phyloP scores from a whole-genome alignment of 2,113 vertebrate species.

The Pangasianodon hypophthalmus region DNA sequence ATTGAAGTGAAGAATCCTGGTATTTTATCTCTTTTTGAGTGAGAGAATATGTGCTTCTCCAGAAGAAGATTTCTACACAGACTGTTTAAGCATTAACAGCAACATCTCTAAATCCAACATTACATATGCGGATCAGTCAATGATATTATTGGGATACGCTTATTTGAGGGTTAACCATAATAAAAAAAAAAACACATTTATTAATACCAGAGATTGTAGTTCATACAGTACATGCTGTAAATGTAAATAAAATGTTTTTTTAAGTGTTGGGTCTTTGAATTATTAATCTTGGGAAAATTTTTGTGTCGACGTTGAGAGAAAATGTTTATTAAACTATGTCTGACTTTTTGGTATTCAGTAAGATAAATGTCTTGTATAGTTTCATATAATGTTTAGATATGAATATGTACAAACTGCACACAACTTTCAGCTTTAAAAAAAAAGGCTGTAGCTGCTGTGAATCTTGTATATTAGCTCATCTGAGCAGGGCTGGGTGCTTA shows the following conservation, averaged over 20 bases:
- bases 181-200: slow-evolving; percentile 63
- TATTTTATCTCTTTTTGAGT: slow-evolving; percentile 37
- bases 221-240: slow-evolving; percentile 78
- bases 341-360: not conserved
- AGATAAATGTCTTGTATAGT: not conserved
- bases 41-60: slow-evolving; percentile 59
- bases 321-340: slow-evolving; percentile 16
- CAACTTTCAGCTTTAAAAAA: not conserved
- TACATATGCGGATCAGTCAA: slow-evolving; percentile 66
- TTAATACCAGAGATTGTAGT: slow-evolving; percentile 81
- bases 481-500: slow-evolving; percentile 11
- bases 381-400: not conserved
- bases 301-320: not conserved
- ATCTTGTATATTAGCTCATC: not conserved
- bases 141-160: slow-evolving; percentile 73
- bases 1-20: slow-evolving; percentile 41
- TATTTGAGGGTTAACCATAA: slow-evolving; percentile 69
- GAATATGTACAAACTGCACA: not conserved
- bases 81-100: slow-evolving; percentile 70
- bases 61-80: slow-evolving; percentile 71
- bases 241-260: slow-evolving; percentile 77
- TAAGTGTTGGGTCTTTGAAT: slow-evolving; percentile 38
- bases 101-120: slow-evolving; percentile 53
- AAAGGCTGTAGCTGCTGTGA: not conserved
- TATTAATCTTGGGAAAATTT: not conserved